Evolutionary conservation across 2,797 vertebrate species (phyloP).

Genomic region (Capromys pilorides): DNA sequence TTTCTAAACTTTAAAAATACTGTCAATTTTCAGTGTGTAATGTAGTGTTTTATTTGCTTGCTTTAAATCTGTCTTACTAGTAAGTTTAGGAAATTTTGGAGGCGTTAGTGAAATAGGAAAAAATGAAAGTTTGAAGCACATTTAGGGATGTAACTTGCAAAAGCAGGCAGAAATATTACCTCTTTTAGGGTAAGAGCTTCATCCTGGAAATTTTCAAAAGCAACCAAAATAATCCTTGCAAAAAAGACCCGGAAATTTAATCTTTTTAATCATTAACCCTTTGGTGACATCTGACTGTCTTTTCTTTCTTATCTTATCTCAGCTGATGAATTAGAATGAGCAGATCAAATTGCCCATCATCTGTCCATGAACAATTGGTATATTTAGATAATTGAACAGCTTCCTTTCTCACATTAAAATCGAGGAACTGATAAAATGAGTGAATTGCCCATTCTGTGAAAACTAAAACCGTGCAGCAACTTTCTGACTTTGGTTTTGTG

Average conservation of each 20-base stretch:
- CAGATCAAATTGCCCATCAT: slow-evolving; percentile 91
- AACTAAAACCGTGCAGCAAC: slow-evolving; percentile 73
- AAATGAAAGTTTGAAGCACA: slow-evolving; percentile 59
- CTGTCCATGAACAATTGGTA: slow-evolving; percentile 89
- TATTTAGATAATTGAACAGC: slow-evolving; percentile 90
- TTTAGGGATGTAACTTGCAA: slow-evolving; percentile 60
- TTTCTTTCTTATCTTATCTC: slow-evolving; percentile 90
- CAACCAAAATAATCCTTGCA: slow-evolving; percentile 73
- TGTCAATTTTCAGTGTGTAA: background rate
- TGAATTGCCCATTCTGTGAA: slow-evolving; percentile 79
- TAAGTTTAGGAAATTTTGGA: slow-evolving; percentile 36
- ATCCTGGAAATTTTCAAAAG: slow-evolving; percentile 66
- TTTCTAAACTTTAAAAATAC: slow-evolving; percentile 14
- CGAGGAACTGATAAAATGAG: slow-evolving; percentile 87
- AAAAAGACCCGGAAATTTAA: slow-evolving; percentile 84
- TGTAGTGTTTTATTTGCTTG: background rate
- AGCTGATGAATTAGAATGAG: slow-evolving; percentile 89
- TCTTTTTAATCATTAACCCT: slow-evolving; percentile 89
- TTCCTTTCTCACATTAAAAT: slow-evolving; percentile 90
- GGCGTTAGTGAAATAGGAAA: background rate
- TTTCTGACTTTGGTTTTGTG: slow-evolving; percentile 11
- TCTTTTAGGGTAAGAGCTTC: background rate
- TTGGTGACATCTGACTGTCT: slow-evolving; percentile 84
- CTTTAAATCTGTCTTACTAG: background rate
- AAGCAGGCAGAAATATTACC: background rate